These are phyloP conservation scores for Eulemur albifrons DNA, from an alignment of 2,797 vertebrate species.

Conservation along the genomic window DNA sequence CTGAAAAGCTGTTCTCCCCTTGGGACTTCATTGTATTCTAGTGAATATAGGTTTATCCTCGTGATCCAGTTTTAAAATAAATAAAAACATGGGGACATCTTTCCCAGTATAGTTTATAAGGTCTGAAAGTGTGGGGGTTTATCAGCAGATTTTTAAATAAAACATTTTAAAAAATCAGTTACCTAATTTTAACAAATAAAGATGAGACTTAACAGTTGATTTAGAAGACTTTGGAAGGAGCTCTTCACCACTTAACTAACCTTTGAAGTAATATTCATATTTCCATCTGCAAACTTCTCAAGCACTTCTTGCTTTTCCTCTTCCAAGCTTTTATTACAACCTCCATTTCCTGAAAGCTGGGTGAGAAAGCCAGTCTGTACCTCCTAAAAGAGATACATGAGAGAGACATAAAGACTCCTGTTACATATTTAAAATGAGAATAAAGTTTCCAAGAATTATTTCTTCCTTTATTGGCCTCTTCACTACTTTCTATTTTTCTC, in stretches of 20 bases:
- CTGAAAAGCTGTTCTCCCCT: background rate
- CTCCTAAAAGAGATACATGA: background rate
- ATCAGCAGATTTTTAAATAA: slow-evolving; percentile 22
- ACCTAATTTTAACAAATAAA: background rate
- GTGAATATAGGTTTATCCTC: slow-evolving; percentile 10
- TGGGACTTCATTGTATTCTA: background rate
- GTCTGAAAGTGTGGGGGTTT: background rate
- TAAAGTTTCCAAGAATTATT: background rate
- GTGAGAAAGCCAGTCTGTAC: background rate
- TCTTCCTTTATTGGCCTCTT: background rate
- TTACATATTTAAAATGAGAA: background rate
- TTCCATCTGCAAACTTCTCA: background rate
- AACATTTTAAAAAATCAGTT: background rate
- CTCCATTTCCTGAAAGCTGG: background rate
- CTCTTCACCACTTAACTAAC: background rate
- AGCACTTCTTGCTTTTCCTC: background rate
- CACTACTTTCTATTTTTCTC: background rate
- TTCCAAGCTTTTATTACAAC: background rate
- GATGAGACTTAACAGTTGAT: background rate
- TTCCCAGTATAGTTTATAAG: background rate
- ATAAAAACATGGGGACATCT: background rate
- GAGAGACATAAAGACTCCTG: background rate
- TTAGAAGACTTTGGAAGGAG: background rate
- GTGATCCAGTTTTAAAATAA: slow-evolving; percentile 18
- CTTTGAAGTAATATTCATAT: background rate